phyloP scores from a whole-genome alignment of 2,888 invertebrate species.

The Tipula lateralis region DNA sequence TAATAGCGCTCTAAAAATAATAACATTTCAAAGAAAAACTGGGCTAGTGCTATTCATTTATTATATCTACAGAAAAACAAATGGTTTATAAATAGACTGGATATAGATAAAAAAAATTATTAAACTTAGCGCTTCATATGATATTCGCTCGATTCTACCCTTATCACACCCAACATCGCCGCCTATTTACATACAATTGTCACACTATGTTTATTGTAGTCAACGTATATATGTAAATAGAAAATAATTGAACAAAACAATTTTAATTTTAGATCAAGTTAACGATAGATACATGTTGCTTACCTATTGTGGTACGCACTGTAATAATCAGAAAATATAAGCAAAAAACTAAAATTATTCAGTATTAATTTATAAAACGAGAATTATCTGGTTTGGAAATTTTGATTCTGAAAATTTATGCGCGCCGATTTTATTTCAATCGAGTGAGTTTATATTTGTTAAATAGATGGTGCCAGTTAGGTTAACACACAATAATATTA shows the following conservation, averaged over 20 bases:
- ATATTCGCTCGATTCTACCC: background rate
- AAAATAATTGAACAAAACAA: background rate
- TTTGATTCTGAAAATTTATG: background rate
- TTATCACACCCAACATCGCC: background rate
- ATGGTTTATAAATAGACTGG: background rate
- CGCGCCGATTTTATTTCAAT: background rate
- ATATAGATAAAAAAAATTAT: background rate
- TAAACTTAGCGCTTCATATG: background rate
- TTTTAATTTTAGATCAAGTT: background rate
- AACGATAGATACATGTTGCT: background rate
- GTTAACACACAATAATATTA: too few species aligned
- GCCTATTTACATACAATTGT: background rate
- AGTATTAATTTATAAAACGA: background rate
- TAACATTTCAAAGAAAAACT: background rate
- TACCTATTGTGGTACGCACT: background rate
- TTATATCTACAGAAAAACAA: background rate
- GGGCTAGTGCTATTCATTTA: background rate
- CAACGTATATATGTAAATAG: background rate
- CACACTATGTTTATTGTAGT: background rate
- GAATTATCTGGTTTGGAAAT: background rate
- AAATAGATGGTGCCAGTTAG: background rate
- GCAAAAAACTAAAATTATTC: background rate
- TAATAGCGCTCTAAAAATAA: background rate
- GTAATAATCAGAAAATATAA: background rate
- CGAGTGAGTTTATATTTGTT: background rate